Conservation (phyloP, 2,113 vertebrate species). For the Calypte anna region DNA sequence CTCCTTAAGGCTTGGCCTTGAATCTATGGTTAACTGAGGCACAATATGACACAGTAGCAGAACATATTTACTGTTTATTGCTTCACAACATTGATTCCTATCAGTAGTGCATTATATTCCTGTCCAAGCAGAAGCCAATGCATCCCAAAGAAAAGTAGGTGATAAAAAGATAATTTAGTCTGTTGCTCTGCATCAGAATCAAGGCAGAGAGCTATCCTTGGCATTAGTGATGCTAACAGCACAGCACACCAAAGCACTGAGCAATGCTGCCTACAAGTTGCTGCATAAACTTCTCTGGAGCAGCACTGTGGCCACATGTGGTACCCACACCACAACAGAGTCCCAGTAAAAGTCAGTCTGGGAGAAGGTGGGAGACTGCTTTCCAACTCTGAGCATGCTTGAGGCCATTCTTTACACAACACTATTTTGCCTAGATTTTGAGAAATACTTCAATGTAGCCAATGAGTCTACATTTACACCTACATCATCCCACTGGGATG, state of each 20-base stretch:
- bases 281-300: not conserved
- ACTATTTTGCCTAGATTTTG: not conserved
- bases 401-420: not conserved
- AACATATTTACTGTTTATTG: constrained; percentile 4
- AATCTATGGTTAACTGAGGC: constrained; percentile 6
- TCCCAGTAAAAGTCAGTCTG: not conserved
- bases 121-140: not conserved
- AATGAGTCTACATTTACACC: not conserved
- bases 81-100: constrained; percentile 14
- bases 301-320: not conserved
- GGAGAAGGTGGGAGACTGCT: not conserved
- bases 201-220: not conserved
- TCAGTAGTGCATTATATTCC: not conserved
- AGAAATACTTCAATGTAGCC: constrained; percentile 1
- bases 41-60: not conserved
- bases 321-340: not conserved
- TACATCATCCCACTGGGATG: not conserved
- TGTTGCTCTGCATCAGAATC: not conserved
- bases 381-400: not conserved
- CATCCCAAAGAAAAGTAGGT: not conserved
- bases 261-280: accelerated
- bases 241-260: not conserved
- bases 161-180: not conserved
- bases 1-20: not conserved
- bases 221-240: accelerated